A percentile compares a stretch with the other conserved stretches of the same genome.
Conservation (phyloP, 2,888 invertebrate species). For the Apocheima hispidaria region DNA sequence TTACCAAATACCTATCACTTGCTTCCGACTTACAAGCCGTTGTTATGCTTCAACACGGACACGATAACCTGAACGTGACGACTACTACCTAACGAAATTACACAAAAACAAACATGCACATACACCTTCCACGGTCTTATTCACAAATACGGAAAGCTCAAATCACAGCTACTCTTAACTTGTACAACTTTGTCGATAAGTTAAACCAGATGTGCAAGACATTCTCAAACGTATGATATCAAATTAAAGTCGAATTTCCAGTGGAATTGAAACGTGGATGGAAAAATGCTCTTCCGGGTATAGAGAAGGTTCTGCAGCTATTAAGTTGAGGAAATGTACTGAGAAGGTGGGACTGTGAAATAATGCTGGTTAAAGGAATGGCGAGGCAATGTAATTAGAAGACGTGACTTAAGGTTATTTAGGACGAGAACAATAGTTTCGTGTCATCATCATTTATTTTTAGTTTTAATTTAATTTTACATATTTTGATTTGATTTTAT, state of each 20-base stretch:
- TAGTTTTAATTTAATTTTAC: too few species aligned
- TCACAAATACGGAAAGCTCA: background rate
- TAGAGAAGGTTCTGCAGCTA: slow-evolving; percentile 28
- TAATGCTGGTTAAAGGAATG: slow-evolving; percentile 13
- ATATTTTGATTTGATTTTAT: too few species aligned
- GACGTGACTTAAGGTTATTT: too few species aligned
- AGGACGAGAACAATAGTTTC: too few species aligned
- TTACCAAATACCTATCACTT: slow-evolving; percentile 50
- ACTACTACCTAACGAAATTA: slow-evolving; percentile 61
- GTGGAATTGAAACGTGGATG: slow-evolving; percentile 33
- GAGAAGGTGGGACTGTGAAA: slow-evolving; percentile 25
- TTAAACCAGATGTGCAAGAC: slow-evolving; percentile 37
- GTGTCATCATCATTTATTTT: too few species aligned
- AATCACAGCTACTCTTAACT: background rate
- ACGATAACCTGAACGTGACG: slow-evolving; percentile 63
- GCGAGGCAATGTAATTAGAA: slow-evolving; percentile 5
- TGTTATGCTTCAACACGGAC: slow-evolving; percentile 66
- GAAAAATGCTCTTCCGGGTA: slow-evolving; percentile 48
- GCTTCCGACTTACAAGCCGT: slow-evolving; percentile 58
- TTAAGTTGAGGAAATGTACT: slow-evolving; percentile 32
- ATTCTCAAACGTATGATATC: slow-evolving; percentile 36
- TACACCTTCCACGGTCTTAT: slow-evolving; percentile 38
- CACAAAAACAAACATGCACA: slow-evolving; percentile 40
- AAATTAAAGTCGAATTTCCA: slow-evolving; percentile 36
- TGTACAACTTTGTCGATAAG: slow-evolving; percentile 36